These are phyloP conservation scores for Margarornis squamiger DNA, from an alignment of 2,797 vertebrate genomes.

Conservation along the genomic window DNA sequence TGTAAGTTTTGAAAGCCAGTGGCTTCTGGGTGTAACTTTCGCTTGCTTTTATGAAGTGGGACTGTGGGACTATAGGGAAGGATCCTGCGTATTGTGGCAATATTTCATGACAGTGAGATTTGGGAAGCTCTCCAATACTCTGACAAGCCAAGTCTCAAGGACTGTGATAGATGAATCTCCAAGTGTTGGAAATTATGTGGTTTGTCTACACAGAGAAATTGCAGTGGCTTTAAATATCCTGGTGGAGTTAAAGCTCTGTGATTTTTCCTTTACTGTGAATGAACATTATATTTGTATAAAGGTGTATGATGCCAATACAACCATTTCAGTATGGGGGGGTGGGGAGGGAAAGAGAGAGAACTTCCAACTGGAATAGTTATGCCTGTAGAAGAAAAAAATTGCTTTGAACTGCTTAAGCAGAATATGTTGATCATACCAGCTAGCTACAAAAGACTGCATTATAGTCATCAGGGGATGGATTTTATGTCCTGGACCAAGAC, in stretches of 20 bases:
- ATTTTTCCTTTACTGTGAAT: conserved; percentile 28
- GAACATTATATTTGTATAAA: conserved; percentile 5
- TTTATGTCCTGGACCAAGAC: background rate
- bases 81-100: background rate
- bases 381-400: background rate
- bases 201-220: conserved; percentile 22
- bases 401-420: background rate
- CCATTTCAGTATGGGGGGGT: background rate
- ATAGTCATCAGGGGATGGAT: background rate
- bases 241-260: conserved; percentile 6
- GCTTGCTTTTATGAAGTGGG: background rate
- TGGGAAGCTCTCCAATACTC: conserved; percentile 25
- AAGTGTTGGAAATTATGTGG: conserved; percentile 6
- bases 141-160: conserved; percentile 24
- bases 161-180: background rate
- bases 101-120: background rate
- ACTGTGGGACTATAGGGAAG: background rate
- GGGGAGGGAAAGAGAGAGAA: background rate
- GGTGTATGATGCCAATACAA: background rate
- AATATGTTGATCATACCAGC: background rate
- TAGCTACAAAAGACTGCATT: background rate
- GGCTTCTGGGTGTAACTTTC: background rate
- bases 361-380: background rate
- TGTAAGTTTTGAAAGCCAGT: background rate
- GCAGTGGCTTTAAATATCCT: conserved; percentile 37